These are phyloP conservation scores for Vesta saturnalis DNA, from an alignment of 2,888 invertebrate genomes.

Conservation along the genomic window DNA sequence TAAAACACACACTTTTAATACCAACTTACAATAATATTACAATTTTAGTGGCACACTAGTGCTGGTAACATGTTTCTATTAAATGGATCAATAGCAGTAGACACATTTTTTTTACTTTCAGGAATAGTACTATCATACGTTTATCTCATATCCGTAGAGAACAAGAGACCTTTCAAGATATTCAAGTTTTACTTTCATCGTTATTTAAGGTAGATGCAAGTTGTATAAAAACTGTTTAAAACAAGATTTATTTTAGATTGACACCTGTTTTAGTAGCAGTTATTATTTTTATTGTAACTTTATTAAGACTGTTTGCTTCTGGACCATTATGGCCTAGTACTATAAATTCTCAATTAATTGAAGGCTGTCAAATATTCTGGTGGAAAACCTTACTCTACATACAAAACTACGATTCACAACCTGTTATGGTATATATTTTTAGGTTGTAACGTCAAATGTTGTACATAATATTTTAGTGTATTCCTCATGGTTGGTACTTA, in stretches of 20 bases:
- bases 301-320: constrained; percentile 62
- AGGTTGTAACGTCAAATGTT: too few relatives aligned
- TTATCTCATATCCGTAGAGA: neutral
- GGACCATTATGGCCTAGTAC: constrained; percentile 63
- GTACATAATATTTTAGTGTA: constrained; percentile 52
- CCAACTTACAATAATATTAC: neutral
- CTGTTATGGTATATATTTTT: neutral
- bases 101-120: constrained; percentile 1
- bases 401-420: neutral
- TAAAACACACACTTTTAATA: neutral
- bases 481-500: constrained; percentile 63
- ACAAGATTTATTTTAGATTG: constrained; percentile 57
- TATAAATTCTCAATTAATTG: constrained; percentile 43
- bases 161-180: neutral
- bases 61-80: neutral
- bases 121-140: neutral
- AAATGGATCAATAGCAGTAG: neutral
- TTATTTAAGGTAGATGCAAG: constrained; percentile 11
- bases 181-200: constrained; percentile 2
- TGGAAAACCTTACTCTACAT: constrained; percentile 3
- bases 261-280: constrained; percentile 64
- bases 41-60: neutral
- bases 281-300: constrained; percentile 60
- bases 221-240: neutral
- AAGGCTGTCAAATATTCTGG: neutral